Percentiles rank a stretch among this genome's conserved stretches.
These are phyloP conservation scores for Sebastes reedi DNA, from an alignment of 2,797 vertebrate genomes.

Conservation along the genomic window DNA sequence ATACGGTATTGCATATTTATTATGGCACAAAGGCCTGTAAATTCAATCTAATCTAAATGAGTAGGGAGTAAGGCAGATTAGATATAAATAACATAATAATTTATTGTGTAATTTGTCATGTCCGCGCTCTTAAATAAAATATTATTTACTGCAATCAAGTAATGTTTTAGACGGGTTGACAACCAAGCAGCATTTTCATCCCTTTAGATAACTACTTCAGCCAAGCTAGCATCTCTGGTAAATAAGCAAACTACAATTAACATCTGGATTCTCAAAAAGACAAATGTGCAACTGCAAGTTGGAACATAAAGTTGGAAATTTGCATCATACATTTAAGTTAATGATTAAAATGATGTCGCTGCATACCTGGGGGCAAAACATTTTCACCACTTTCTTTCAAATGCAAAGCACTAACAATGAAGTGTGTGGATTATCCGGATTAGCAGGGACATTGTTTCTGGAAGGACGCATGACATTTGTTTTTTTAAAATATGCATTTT, in stretches of 20 bases:
- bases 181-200: not conserved
- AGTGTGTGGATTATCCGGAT: not conserved
- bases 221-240: not conserved
- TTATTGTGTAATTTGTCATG: slow-evolving; percentile 28
- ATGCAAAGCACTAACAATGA: not conserved
- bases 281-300: not conserved
- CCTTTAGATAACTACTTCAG: not conserved
- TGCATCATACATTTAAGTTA: not conserved
- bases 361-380: not conserved
- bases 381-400: not conserved
- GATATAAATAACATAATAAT: slow-evolving; percentile 42
- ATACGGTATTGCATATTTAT: slow-evolving; percentile 61
- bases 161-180: slow-evolving; percentile 11
- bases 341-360: not conserved
- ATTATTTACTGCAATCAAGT: slow-evolving; percentile 33
- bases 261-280: not conserved
- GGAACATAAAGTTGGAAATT: not conserved
- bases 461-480: not conserved
- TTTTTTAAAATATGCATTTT: not conserved
- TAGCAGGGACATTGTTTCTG: not conserved
- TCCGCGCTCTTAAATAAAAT: slow-evolving; percentile 12
- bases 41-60: slow-evolving; percentile 53
- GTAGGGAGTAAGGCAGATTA: slow-evolving; percentile 8
- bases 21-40: slow-evolving; percentile 35
- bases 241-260: not conserved